Base-by-base conservation (phyloP, 53 echinoderm and acorn worm species). In the Mesocentrotus franciscanus region DNA sequence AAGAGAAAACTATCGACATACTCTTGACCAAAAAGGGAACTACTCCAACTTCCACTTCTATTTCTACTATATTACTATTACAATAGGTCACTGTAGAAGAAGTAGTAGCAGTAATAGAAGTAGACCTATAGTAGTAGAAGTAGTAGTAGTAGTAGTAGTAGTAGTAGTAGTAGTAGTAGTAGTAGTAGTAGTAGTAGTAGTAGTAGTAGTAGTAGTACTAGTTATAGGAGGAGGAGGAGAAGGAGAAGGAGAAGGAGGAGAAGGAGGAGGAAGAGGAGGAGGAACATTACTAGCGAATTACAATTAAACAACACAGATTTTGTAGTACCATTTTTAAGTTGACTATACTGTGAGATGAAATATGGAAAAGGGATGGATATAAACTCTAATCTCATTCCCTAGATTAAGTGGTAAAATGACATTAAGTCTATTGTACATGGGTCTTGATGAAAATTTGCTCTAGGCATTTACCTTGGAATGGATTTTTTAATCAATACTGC, bases 81-180 rank as follows among this genome's bases (percentile, higher is more conserved):
- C 13, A 14, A 60, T 1, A 14, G 16, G 60, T 60, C 0, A 16
- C 16, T 14, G 60, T 60, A 60, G 60, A 14, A 60, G 60, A 14
- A 60, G 60, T 60, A 60, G 60, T 60, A 60, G 60, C 16, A 60
- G 60, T 60, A 60, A 12, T 14, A 60, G 60, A 10, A 60, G 60
- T 60, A 60, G 9, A 10, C 66, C 3, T 61, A 9, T 66, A 81
- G 81, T 81, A 81, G 35, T 81, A 81, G 35, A 33, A 32, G 81
- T 30, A 32, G 81, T 81, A 81, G 29, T 34, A 81, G 81, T 81
- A 30, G 35, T 81, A 81, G 81, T 81, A 81, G 81, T 30, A 81
- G 33, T 32, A 81, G 35, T 81, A 81, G 81, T 81, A 81, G 81
- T 29, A 81, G 81, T 32, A 81, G 81, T 81, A 81, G 81, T 34